Conservation (phyloP, 2,113 vertebrate species). For the Grantiella picta region DNA sequence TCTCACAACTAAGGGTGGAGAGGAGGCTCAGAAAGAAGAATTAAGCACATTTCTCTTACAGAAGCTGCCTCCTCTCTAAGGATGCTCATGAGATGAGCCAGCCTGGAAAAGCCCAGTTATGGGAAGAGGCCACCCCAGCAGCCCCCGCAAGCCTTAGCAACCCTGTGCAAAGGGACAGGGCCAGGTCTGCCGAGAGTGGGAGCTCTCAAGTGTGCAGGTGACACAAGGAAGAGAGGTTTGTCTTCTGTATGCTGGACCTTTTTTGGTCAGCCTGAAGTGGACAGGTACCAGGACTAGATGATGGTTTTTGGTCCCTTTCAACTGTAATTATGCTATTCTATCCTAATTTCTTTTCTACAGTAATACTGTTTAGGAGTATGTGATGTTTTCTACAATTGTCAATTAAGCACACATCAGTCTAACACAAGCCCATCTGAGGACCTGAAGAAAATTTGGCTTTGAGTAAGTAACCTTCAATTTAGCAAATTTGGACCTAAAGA, state of each 20-base stretch:
- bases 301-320: not conserved
- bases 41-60: not conserved
- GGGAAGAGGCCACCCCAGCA: not conserved
- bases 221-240: not conserved
- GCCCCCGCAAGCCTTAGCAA: fast-evolving
- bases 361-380: not conserved
- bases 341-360: not conserved
- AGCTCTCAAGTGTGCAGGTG: not conserved
- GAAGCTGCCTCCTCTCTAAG: not conserved
- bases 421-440: not conserved
- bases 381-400: not conserved
- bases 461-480: not conserved
- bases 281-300: not conserved
- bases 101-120: not conserved
- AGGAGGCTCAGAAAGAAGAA: not conserved
- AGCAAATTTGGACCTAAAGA: not conserved
- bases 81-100: not conserved
- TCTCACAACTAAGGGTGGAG: not conserved
- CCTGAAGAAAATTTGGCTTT: not conserved
- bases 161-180: not conserved
- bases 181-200: fast-evolving
- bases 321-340: not conserved
- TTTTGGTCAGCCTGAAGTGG: not conserved
- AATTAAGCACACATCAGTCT: not conserved
- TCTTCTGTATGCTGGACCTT: not conserved